These are phyloP conservation scores for Cinara cedri DNA, from an alignment of 2,888 invertebrate species.

Conservation along the genomic window DNA sequence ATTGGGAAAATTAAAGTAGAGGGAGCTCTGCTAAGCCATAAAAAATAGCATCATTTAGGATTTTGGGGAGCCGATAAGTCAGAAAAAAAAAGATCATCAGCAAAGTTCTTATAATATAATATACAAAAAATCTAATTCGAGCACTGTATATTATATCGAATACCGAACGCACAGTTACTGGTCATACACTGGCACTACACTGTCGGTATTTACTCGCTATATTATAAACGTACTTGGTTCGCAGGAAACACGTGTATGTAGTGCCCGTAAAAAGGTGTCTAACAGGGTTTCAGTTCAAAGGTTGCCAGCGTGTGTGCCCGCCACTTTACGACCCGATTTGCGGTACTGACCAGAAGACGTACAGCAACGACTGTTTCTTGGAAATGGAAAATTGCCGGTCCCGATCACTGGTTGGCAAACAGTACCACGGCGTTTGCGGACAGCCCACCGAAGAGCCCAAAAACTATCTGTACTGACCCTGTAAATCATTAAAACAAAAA, in stretches of 20 bases:
- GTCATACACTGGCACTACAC: too few species aligned
- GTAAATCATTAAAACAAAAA: neutral
- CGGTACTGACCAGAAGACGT: constrained; percentile 89
- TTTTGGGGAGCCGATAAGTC: too few species aligned
- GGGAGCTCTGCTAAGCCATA: too few species aligned
- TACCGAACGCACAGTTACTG: neutral
- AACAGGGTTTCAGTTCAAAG: constrained; percentile 82
- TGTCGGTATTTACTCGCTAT: neutral
- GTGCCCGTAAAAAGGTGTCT: constrained; percentile 89
- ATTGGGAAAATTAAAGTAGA: too few species aligned
- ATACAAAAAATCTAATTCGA: too few species aligned
- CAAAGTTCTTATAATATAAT: too few species aligned
- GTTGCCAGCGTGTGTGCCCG: constrained; percentile 85
- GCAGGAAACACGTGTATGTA: constrained; percentile 84
- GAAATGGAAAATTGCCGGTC: constrained; percentile 90
- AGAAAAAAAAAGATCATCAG: too few species aligned
- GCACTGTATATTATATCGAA: too few species aligned
- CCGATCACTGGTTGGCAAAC: constrained; percentile 76
- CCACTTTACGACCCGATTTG: constrained; percentile 89
- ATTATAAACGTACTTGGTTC: constrained; percentile 4
- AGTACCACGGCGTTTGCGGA: constrained; percentile 83
- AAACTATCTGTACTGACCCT: constrained; percentile 80
- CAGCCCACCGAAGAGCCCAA: constrained; percentile 82
- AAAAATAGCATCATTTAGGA: too few species aligned
- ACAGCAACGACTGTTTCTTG: constrained; percentile 91